phyloP scores from a whole-genome alignment of 2,113 vertebrate genomes.

The Vulpes lagopus region DNA sequence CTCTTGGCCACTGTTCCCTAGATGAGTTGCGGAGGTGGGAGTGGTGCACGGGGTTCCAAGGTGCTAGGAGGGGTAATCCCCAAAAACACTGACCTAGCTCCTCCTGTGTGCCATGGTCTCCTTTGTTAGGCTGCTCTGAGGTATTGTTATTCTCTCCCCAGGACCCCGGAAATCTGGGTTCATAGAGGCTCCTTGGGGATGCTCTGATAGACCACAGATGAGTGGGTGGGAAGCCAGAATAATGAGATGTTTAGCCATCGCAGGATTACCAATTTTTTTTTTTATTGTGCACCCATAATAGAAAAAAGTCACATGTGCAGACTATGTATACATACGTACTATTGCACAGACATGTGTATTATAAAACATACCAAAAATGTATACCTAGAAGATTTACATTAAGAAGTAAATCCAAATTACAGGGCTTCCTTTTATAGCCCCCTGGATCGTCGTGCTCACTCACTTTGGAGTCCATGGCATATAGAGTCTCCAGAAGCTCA shows the following conservation, averaged over 20 bases:
- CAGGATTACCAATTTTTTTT: not conserved
- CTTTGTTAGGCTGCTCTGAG: not conserved
- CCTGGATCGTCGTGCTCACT: not conserved
- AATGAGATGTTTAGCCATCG: not conserved
- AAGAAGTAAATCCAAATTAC: not conserved
- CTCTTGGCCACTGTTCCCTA: not conserved
- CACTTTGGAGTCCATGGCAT: accelerated
- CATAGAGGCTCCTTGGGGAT: not conserved
- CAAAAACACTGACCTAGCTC: accelerated
- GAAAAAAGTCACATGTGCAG: not conserved
- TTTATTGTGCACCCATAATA: no score
- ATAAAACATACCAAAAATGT: not conserved
- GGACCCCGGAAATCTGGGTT: not conserved
- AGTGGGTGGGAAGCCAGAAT: not conserved
- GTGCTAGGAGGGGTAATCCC: accelerated
- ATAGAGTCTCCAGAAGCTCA: accelerated
- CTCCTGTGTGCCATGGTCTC: not conserved
- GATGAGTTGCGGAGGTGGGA: accelerated
- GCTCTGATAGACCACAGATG: not conserved
- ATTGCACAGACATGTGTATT: accelerated
- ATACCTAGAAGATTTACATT: not conserved
- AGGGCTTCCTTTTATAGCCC: not conserved
- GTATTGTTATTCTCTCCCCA: no score
- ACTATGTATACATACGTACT: accelerated
- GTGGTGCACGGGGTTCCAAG: not conserved